Evolutionary conservation across 2,113 vertebrate species (phyloP), one percentile per base, ranked within the genome.

Genomic region (Colaptes auratus): DNA sequence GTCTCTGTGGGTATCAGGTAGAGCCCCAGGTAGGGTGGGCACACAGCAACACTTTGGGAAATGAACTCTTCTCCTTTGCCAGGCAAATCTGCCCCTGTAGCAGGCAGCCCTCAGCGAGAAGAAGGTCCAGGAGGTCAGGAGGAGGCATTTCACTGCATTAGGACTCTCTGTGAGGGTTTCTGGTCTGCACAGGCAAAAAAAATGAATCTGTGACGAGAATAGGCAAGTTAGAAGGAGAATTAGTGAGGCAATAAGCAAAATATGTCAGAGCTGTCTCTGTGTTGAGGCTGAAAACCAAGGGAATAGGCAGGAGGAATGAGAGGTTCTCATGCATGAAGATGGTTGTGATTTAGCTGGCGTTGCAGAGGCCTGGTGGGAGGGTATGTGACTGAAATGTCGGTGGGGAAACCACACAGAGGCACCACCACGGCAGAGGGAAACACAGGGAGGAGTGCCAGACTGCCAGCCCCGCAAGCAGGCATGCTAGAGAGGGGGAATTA

Each of bases 211-310:
- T 73, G 78, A 48, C 72, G 78, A 81, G 71, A 85, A 85, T 1
- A 70, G 87, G 67, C 42, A 93, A 93, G 31, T 78, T 59, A 17
- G 35, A 79, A 35, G 35, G 39, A 79, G 92, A 87, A 82, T 85
- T 87, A 94, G 91, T 73, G 84, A 76, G 77, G 67, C 78, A 92
- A 87, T 79, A 95, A 94, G 96, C 89, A 96, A 93, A 95, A 86
- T 82, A 89, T 92, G 95, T 84, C 88, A 93, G 88, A 93, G 74
- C 86, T 95, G 66, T 85, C 81, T 93, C 84, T 66, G 63, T 7
- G 3, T 8, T 84, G 83, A 95, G 88, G 42, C 73, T 95, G 80
- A 73, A 94, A 95, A 94, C 66, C 84, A 66, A 85, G 94, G 91
- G 91, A 96, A 94, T 90, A 94, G 64, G 60, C 78, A 92, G 86